Evolutionary conservation across 1,140 invertebrate species (phyloP).

Genomic region (Arion vulgaris): DNA sequence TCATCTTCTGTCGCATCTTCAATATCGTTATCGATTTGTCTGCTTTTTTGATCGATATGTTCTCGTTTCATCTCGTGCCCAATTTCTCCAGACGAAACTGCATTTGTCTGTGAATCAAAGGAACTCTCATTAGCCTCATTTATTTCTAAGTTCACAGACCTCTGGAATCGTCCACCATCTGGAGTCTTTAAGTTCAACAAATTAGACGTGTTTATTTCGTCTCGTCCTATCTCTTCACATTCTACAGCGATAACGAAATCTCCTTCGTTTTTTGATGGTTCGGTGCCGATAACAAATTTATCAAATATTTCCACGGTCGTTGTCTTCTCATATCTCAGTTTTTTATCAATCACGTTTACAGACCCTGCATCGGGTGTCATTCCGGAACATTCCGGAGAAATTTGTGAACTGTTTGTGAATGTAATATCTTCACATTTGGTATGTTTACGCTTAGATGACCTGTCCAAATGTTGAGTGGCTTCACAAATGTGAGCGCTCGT

Average conservation of each 20-base stretch:
- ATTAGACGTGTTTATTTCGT: neutral
- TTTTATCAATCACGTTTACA: conserved; percentile 3
- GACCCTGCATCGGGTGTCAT: neutral
- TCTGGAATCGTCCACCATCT: neutral
- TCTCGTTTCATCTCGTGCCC: neutral
- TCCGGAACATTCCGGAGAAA: conserved; percentile 22
- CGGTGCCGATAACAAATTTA: neutral
- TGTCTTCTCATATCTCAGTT: neutral
- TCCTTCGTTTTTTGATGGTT: neutral
- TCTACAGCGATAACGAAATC: neutral
- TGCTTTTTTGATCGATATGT: conserved; percentile 3
- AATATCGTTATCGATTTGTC: neutral
- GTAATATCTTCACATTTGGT: neutral
- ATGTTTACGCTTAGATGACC: neutral
- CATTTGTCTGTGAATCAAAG: neutral
- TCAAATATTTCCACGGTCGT: neutral
- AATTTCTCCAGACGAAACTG: neutral
- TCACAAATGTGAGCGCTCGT: too few species aligned
- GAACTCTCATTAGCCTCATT: neutral
- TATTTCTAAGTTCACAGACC: neutral
- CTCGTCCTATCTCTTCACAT: neutral
- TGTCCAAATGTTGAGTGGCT: neutral
- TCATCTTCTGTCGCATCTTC: neutral
- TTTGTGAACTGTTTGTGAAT: neutral
- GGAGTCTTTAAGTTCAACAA: neutral